These are phyloP conservation scores for Euleptes europaea DNA, from an alignment of 2,113 vertebrate species.

Conservation along the genomic window DNA sequence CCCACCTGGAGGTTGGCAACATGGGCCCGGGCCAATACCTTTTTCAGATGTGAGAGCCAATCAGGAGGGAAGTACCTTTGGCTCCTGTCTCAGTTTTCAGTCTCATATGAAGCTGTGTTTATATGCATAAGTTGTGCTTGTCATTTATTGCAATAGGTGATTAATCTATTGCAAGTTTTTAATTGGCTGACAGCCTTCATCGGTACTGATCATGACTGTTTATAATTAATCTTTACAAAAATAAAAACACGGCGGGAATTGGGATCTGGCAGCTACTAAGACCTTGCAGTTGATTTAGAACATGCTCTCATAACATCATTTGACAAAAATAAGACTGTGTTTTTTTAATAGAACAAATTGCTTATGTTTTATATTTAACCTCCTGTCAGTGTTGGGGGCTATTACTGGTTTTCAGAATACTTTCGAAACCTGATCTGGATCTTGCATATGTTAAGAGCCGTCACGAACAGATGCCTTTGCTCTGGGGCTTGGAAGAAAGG, in stretches of 20 bases:
- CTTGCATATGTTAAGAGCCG: constrained; percentile 69
- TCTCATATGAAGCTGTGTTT: neutral
- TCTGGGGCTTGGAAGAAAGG: neutral
- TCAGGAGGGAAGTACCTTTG: neutral
- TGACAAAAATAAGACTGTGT: constrained; percentile 75
- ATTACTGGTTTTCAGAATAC: constrained; percentile 76
- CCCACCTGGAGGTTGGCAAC: too few relatives aligned
- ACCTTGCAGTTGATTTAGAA: constrained; percentile 65
- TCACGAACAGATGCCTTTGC: constrained; percentile 57
- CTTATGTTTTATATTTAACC: constrained; percentile 80
- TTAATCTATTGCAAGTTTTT: neutral
- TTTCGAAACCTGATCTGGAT: constrained; percentile 71
- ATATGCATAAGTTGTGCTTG: neutral
- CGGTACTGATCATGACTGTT: neutral
- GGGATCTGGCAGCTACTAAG: constrained; percentile 53
- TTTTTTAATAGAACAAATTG: constrained; percentile 80
- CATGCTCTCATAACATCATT: constrained; percentile 69
- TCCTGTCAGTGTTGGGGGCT: constrained; percentile 60
- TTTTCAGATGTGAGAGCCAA: too few relatives aligned
- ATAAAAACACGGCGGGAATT: constrained; percentile 33
- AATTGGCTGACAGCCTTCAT: neutral
- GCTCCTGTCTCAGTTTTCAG: neutral
- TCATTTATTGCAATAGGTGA: neutral
- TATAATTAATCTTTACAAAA: constrained; percentile 41
- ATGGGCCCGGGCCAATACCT: too few relatives aligned